Base-by-base conservation (phyloP, 2,888 invertebrate species). In the Drosophila birchii region DNA sequence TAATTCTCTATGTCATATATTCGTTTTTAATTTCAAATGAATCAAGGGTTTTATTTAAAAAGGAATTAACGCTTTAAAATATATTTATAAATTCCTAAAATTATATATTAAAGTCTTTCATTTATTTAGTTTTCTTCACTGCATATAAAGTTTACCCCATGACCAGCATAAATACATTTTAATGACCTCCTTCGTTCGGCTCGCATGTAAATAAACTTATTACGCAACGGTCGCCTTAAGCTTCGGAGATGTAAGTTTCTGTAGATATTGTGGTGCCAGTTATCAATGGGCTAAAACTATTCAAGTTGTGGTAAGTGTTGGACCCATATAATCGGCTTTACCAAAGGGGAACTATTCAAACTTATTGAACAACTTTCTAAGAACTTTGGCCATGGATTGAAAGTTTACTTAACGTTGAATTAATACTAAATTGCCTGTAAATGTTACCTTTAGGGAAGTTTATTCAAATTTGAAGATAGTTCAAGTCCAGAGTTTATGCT, bases 111-210 rank as follows among this genome's bases (percentile, higher is more conserved):
- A 41, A 9, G 0, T 18, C n/a, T 5, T 20, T 14, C 12, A 12
- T 20, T 2, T 23, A 44, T 44, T 26, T 3, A 8, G 8, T 63
- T 39, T 34, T 26, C 34, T 29, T 14, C 43, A 8, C 29, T 66
- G 64, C n/a, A 51, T n/a, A 9, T 36, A 5, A 29, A 53, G 67
- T 43, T 20, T 20, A 51, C 32, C 38, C 47, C 67, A 61, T 5
- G 51, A 38, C 54, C 47, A 68, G 62, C 54, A 72, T 63, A 80
- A 78, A 71, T 76, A 72, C 67, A 78, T 58, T 83, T 70, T 66
- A 73, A 80, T 72, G 76, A 49, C 66, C 64, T 70, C 41, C 44
- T 36, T 29, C 18, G 51, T 11, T 45, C 32, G 47, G 32, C 20
- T 56, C 55, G 55, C 56, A 67, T 61, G 60, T 68, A 66, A 73